These are phyloP conservation scores for Nyctibius grandis DNA, from an alignment of 2,797 vertebrate genomes.

Conservation along the genomic window DNA sequence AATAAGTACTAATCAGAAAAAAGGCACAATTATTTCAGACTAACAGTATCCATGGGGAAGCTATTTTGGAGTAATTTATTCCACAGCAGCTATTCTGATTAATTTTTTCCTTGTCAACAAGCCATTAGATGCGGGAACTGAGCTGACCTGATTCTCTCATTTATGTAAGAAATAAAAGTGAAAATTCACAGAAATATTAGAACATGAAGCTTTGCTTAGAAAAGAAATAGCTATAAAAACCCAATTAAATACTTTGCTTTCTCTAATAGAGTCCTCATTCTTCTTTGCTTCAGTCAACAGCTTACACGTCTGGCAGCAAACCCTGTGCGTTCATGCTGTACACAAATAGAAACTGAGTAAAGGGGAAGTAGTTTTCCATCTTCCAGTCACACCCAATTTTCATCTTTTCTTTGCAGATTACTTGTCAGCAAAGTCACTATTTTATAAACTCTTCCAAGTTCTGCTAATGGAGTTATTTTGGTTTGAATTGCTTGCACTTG, in stretches of 20 bases:
- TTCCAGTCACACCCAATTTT: neutral
- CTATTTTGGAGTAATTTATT: slow-evolving; percentile 29
- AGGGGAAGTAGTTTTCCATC: neutral
- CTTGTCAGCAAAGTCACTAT: neutral
- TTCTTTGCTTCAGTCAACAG: neutral
- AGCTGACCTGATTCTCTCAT: slow-evolving; percentile 12
- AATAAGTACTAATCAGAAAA: neutral
- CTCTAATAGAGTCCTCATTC: neutral
- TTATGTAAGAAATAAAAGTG: slow-evolving; percentile 1
- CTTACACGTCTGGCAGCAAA: neutral
- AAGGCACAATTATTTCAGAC: neutral
- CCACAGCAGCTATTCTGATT: neutral
- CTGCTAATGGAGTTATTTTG: neutral
- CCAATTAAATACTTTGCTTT: neutral
- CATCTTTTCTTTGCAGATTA: neutral
- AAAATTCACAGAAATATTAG: neutral
- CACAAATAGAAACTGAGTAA: neutral
- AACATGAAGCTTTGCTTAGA: neutral
- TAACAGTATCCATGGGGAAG: neutral
- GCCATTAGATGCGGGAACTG: neutral
- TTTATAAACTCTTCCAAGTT: neutral
- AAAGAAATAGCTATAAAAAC: neutral
- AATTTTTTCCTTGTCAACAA: slow-evolving; percentile 29
- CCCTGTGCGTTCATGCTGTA: neutral
- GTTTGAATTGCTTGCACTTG: neutral